Base-by-base conservation (phyloP, 2,888 invertebrate genomes). In the Zygaena filipendulae region DNA sequence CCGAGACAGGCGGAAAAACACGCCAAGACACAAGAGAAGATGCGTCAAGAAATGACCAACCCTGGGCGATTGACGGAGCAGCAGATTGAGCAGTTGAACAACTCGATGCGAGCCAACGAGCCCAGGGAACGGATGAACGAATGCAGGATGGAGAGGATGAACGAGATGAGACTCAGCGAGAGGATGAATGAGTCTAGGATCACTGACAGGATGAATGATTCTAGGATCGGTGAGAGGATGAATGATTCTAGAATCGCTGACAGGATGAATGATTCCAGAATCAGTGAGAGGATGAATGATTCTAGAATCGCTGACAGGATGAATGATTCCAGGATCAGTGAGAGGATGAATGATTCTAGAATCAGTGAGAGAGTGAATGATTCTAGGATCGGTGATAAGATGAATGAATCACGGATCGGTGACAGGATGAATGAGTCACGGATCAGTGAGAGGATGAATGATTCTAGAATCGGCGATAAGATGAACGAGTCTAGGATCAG, bases 1-100 rank as follows among this genome's bases (percentile, higher is more conserved):
- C 69, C 70, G 0, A 38, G 71, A 28, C 60, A 63, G 23, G 32
- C 45, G 2, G 68, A 70, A 12, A 72, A 70, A 49, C 67, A 67
- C 30, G 33, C 36, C n/a, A 64, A 64, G 28, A 53, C 40, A n/a
- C 57, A 59, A 33, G 70, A 70, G 4, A 71, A 70, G 47, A 39
- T 60, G 13, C 46, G 63, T 3, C 59, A 49, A 30, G 59, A 59
- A 7, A 33, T 54, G 1, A 57, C 53, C 29, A 60, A 43, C 23
- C 53, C 55, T 18, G 28, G 54, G 3, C 39, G 59, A 29, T 12
- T 59, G 2, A 57, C 54, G 0, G 60, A 60, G 39, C 56, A 58
- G 33, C 60, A 60, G 25, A 49, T 57, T 3, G 55, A 58, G 30
- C 55, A 59, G 14, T 32, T 47, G 11, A 59, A 52, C 33, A 54